Evolutionary conservation across 2,797 vertebrate species (phyloP).

Genomic region (Nannoperca obscura): DNA sequence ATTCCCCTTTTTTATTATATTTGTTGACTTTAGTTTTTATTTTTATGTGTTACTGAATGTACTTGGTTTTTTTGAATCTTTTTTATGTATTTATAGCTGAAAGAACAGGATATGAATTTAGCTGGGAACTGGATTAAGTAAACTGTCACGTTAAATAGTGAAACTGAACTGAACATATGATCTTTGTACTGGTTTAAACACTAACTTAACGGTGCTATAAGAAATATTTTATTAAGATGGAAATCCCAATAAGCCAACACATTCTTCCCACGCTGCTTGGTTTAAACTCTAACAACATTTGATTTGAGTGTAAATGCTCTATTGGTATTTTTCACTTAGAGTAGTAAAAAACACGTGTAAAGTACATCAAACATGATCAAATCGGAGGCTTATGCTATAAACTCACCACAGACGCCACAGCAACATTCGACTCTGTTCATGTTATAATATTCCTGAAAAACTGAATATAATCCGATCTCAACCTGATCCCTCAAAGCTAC

Average conservation of each 20-base stretch:
- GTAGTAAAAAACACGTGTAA: not conserved
- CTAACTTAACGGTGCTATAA: not conserved
- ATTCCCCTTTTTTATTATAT: not conserved
- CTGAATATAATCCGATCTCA: not conserved
- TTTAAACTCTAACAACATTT: no score
- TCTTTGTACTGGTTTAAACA: not conserved
- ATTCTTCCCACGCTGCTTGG: no score
- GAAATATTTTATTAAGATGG: not conserved
- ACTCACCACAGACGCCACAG: not conserved
- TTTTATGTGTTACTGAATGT: not conserved
- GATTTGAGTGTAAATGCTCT: not conserved
- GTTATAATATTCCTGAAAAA: not conserved
- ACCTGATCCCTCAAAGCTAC: not conserved
- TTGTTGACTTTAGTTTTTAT: no score
- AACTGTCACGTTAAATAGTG: not conserved
- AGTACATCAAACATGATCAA: not conserved
- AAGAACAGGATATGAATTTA: not conserved
- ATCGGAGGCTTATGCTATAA: not conserved
- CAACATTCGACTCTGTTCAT: not conserved
- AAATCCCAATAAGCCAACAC: not conserved
- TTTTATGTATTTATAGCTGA: not conserved
- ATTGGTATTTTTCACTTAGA: not conserved
- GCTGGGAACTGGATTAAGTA: not conserved
- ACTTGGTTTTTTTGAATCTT: not conserved
- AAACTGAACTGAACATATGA: not conserved